Conservation (phyloP, 2,113 vertebrate genomes). For the Rhegmatorhina hoffmannsi region DNA sequence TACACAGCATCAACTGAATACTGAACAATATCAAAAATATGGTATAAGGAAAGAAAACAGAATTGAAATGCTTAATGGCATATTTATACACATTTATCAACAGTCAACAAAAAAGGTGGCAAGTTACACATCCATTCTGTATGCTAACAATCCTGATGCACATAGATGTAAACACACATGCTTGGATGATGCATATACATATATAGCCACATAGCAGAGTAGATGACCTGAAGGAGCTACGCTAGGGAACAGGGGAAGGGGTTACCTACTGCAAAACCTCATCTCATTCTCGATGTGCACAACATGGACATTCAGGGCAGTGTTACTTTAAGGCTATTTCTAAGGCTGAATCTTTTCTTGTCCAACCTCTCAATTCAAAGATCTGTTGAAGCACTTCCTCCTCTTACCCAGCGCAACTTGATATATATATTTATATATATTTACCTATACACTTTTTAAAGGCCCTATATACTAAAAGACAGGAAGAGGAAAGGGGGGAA, state of each 20-base stretch:
- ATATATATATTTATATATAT: constrained; percentile 29
- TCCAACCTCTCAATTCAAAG: not conserved
- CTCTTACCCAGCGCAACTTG: constrained; percentile 34
- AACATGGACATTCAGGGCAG: constrained; percentile 67
- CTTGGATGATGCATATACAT: constrained; percentile 39
- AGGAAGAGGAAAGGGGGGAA: not conserved
- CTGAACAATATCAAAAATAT: constrained; percentile 64
- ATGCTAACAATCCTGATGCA: constrained; percentile 40
- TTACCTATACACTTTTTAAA: constrained; percentile 55
- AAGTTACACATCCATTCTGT: constrained; percentile 74
- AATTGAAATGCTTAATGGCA: constrained; percentile 51
- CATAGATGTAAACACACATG: constrained; percentile 57
- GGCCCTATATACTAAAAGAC: constrained; percentile 37
- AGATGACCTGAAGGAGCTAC: constrained; percentile 49
- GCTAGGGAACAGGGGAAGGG: constrained; percentile 26
- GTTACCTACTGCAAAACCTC: constrained; percentile 3
- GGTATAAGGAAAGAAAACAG: constrained; percentile 40
- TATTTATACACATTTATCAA: constrained; percentile 72
- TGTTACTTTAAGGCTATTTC: constrained; percentile 74
- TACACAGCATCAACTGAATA: constrained; percentile 59
- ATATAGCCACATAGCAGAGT: constrained; percentile 26
- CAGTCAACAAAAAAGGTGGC: constrained; percentile 52
- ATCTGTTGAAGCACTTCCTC: constrained; percentile 33
- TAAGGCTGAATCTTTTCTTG: constrained; percentile 55
- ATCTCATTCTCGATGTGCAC: constrained; percentile 2